A percentile compares a stretch with the other conserved stretches of the same genome.
Evolutionary conservation across 2,888 invertebrate species (phyloP).

Genomic region (Diaprepes abbreviatus): DNA sequence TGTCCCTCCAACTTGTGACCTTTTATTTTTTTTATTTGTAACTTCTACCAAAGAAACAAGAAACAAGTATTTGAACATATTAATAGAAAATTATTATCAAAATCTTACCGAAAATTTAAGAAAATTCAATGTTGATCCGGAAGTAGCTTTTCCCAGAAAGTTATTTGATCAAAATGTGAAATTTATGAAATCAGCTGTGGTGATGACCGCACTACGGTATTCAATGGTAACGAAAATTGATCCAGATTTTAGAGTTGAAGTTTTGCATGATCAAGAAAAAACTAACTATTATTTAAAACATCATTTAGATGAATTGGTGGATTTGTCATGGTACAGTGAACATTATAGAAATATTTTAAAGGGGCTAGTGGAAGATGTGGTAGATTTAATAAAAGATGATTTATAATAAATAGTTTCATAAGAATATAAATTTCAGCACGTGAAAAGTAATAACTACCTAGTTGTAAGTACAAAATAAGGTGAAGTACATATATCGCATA

Average conservation of each 20-base stretch:
- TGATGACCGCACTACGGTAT: not conserved
- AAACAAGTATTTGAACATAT: slow-evolving; percentile 48
- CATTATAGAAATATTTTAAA: slow-evolving; percentile 23
- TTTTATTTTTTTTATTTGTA: slow-evolving; percentile 63
- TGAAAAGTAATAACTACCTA: no score
- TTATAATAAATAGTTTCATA: no score
- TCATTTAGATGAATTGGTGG: slow-evolving; percentile 12
- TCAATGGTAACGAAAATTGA: not conserved
- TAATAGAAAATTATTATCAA: slow-evolving; percentile 53
- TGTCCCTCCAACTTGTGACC: slow-evolving; percentile 76
- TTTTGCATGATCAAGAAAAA: slow-evolving; percentile 9
- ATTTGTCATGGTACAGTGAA: slow-evolving; percentile 28
- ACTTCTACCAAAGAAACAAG: slow-evolving; percentile 51
- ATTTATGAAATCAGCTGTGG: not conserved
- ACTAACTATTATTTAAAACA: slow-evolving; percentile 5
- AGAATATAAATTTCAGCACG: no score
- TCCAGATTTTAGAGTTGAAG: slow-evolving; percentile 11
- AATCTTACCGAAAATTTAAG: slow-evolving; percentile 41
- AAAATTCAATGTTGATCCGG: slow-evolving; percentile 12
- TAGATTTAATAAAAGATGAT: slow-evolving; percentile 14
- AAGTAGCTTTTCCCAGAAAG: slow-evolving; percentile 18
- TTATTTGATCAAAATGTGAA: slow-evolving; percentile 1
- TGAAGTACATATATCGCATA: no score
- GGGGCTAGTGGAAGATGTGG: slow-evolving; percentile 26
- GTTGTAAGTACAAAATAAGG: no score